Conservation (phyloP, 2,888 invertebrate species). For the Clivina fossor region DNA sequence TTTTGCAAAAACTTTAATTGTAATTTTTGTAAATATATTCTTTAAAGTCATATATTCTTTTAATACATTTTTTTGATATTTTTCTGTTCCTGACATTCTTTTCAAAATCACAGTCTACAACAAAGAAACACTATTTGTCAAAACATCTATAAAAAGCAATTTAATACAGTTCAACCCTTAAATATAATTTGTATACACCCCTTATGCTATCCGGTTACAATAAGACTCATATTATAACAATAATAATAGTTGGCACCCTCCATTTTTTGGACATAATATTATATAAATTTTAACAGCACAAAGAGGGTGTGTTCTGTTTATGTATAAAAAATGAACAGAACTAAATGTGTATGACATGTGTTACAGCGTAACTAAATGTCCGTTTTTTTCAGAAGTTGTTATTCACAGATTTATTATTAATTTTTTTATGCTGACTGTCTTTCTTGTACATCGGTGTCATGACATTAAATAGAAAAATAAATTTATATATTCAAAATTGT, state of each 20-base stretch:
- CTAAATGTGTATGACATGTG: constrained; percentile 31
- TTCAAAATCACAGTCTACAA: too few species aligned
- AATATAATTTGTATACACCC: neutral
- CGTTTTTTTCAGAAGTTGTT: neutral
- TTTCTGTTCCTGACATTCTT: too few species aligned
- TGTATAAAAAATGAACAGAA: constrained; percentile 33
- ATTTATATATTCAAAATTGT: neutral
- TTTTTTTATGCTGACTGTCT: too few species aligned
- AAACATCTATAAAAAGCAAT: constrained; percentile 16
- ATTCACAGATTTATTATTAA: constrained; percentile 32
- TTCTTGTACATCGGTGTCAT: neutral
- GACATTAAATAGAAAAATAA: neutral
- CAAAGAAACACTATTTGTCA: too few species aligned
- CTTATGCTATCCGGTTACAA: constrained; percentile 18
- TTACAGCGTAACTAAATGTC: neutral
- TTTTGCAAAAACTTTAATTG: too few species aligned
- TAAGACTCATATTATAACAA: constrained; percentile 18
- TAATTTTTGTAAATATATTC: too few species aligned
- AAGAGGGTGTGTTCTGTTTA: constrained; percentile 26
- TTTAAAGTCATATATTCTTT: too few species aligned
- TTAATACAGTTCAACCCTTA: constrained; percentile 15
- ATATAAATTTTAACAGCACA: constrained; percentile 22
- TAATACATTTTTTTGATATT: too few species aligned
- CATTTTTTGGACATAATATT: constrained; percentile 18
- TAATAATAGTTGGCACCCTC: constrained; percentile 9